phyloP scores from a whole-genome alignment of 2,113 vertebrate species.

The Herpailurus yagouaroundi region DNA sequence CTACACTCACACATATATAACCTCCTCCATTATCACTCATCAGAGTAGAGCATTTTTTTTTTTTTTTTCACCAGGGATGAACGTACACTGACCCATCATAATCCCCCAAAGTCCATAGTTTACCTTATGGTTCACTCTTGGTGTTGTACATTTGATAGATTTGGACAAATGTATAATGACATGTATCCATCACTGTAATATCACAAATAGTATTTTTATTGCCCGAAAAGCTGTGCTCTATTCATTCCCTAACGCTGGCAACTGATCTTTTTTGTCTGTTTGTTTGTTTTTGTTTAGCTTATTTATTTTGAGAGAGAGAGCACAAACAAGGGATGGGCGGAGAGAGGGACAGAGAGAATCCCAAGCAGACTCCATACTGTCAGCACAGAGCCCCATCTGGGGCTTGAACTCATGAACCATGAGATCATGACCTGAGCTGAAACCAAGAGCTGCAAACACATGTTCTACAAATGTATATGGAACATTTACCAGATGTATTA shows the following conservation, averaged over 20 bases:
- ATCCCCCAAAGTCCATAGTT: neutral
- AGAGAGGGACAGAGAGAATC: too few relatives aligned
- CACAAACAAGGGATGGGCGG: too few relatives aligned
- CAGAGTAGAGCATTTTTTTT: neutral
- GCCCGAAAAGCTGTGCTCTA: neutral
- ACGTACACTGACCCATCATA: neutral
- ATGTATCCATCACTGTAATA: neutral
- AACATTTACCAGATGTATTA: neutral
- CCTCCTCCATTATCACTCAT: neutral
- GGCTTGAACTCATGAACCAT: too few relatives aligned
- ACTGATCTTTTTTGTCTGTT: neutral
- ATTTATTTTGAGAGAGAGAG: too few relatives aligned
- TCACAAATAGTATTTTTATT: neutral
- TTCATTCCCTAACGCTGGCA: neutral
- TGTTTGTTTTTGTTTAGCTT: too few relatives aligned
- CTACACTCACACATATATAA: neutral
- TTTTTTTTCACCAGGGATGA: neutral
- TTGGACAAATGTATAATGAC: neutral
- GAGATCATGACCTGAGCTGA: too few relatives aligned
- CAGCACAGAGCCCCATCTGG: too few relatives aligned
- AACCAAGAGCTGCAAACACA: neutral
- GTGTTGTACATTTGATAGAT: neutral
- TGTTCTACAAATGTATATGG: neutral
- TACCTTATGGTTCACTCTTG: neutral
- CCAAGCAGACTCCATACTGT: too few relatives aligned